phyloP scores from a whole-genome alignment of 1,140 invertebrate genomes.

The Archivesica marissinica region DNA sequence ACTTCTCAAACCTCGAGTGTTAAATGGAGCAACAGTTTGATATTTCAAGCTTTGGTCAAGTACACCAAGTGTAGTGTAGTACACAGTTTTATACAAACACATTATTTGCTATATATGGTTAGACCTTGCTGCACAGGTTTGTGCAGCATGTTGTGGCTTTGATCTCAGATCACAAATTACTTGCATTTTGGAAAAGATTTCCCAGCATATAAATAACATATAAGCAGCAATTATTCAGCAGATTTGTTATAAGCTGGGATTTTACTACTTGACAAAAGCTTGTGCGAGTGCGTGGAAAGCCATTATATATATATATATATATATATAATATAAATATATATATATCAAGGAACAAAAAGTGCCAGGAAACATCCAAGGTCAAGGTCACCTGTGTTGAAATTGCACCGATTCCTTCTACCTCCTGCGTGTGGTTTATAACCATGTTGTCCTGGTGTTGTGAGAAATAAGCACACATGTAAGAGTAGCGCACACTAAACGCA shows the following conservation, averaged over 20 bases:
- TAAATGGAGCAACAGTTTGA: background rate
- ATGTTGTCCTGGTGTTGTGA: conserved; percentile 44
- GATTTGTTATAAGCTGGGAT: background rate
- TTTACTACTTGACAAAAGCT: conserved; percentile 3
- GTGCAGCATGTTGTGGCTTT: no score
- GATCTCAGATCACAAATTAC: no score
- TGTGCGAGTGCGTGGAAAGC: background rate
- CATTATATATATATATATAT: conserved; percentile 22
- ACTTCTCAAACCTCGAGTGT: conserved; percentile 4
- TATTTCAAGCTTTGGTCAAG: conserved; percentile 6
- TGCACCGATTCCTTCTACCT: conserved; percentile 41
- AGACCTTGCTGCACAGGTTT: no score
- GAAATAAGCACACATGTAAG: conserved; percentile 58
- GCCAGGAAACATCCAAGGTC: conserved; percentile 39
- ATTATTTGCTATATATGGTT: no score
- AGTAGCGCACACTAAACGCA: conserved; percentile 36
- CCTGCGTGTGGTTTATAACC: conserved; percentile 49
- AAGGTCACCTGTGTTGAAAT: conserved; percentile 52
- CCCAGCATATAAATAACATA: no score
- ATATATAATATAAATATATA: no score
- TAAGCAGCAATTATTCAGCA: no score
- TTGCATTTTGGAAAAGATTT: no score
- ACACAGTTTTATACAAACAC: no score
- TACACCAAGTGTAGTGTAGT: no score
- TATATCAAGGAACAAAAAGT: conserved; percentile 16